Conservation (phyloP, 2,888 invertebrate species). For the Macrosoma leucophasiata region DNA sequence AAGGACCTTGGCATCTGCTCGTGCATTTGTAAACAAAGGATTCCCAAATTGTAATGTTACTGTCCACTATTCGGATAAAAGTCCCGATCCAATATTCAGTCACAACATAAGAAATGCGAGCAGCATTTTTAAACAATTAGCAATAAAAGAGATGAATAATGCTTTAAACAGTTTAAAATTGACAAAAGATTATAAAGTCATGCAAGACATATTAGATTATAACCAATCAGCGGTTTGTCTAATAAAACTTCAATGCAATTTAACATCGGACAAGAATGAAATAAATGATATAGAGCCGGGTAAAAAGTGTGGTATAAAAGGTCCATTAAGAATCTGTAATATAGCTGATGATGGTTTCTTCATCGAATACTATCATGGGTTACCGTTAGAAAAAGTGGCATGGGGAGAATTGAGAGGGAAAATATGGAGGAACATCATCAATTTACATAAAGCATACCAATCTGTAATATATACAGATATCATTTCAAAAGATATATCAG, state of each 20-base stretch:
- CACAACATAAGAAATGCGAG: conserved; percentile 52
- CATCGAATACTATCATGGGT: conserved; percentile 60
- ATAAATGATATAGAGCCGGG: conserved; percentile 36
- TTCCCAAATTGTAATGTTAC: conserved; percentile 51
- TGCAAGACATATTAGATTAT: conserved; percentile 52
- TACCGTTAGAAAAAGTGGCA: conserved; percentile 44
- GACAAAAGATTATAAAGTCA: conserved; percentile 36
- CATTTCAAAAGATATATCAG: conserved; percentile 51
- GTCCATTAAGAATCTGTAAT: conserved; percentile 57
- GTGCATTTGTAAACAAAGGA: conserved; percentile 46
- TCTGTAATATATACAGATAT: conserved; percentile 49
- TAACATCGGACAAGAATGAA: conserved; percentile 39
- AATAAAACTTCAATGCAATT: conserved; percentile 41
- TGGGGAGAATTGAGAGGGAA: conserved; percentile 45
- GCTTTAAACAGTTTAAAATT: conserved; percentile 38
- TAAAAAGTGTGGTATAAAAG: conserved; percentile 45
- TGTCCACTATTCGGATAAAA: conserved; percentile 37
- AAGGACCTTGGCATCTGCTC: conserved; percentile 50
- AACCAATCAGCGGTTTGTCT: conserved; percentile 46
- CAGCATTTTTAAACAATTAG: conserved; percentile 36
- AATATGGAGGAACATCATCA: conserved; percentile 43
- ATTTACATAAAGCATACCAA: conserved; percentile 46
- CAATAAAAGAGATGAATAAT: conserved; percentile 39
- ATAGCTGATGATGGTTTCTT: conserved; percentile 55
- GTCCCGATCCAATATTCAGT: conserved; percentile 48